Percentiles rank a stretch among this genome's conserved stretches.
phyloP scores from a whole-genome alignment of 1,140 invertebrate genomes.

The Leptopilina clavipes region DNA sequence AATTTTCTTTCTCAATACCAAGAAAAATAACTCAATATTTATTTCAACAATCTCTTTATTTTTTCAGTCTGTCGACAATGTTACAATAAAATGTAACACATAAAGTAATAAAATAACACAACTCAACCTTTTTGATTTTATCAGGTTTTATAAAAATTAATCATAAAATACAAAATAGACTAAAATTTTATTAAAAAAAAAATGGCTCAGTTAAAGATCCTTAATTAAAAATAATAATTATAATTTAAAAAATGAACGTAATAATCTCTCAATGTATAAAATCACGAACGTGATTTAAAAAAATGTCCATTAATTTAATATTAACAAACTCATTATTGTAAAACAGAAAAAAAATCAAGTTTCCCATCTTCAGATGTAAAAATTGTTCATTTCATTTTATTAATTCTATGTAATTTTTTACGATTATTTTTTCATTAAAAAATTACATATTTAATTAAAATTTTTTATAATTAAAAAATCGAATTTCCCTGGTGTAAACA shows the following conservation, averaged over 20 bases:
- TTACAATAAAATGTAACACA: constrained; percentile 19
- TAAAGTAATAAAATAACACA: constrained; percentile 23
- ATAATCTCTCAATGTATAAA: neutral
- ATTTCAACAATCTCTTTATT: constrained; percentile 31
- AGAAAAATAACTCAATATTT: neutral
- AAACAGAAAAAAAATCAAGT: too few relatives aligned
- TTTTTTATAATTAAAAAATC: too few relatives aligned
- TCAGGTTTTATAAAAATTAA: neutral
- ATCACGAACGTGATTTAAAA: neutral
- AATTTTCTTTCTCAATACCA: too few relatives aligned
- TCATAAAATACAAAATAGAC: constrained; percentile 9
- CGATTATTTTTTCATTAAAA: too few relatives aligned
- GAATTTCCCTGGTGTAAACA: too few relatives aligned
- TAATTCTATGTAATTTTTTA: too few relatives aligned
- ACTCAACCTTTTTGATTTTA: neutral
- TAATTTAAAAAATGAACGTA: neutral
- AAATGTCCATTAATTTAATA: neutral
- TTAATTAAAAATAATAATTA: neutral
- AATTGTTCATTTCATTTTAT: too few relatives aligned
- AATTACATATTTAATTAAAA: too few relatives aligned
- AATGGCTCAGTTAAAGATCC: neutral
- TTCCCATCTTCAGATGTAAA: too few relatives aligned
- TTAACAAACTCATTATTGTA: too few relatives aligned
- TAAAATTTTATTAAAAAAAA: constrained; percentile 25
- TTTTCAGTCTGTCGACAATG: constrained; percentile 12